These are phyloP conservation scores for Nesometra sesokonis DNA, from an alignment of 35 echinoderm and acorn worm genomes.

Conservation along the genomic window DNA sequence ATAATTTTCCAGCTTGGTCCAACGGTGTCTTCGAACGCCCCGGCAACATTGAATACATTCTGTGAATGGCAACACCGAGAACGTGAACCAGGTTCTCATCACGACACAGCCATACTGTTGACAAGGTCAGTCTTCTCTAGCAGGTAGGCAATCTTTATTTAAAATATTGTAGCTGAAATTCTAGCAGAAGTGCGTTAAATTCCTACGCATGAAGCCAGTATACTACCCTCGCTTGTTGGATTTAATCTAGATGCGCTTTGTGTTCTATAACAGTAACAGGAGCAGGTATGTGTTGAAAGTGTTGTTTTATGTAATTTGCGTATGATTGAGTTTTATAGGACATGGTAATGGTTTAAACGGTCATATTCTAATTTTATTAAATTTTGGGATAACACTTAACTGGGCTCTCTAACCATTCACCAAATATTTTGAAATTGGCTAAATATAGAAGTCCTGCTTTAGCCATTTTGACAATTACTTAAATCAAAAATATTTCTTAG, in stretches of 20 bases:
- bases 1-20: background rate
- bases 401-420: too few relatives aligned
- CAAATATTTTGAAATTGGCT: too few relatives aligned
- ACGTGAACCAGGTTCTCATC: background rate
- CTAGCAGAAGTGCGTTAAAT: background rate
- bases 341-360: too few relatives aligned
- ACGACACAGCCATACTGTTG: background rate
- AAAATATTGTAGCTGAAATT: background rate
- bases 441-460: too few relatives aligned
- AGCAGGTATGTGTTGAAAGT: background rate
- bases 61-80: background rate
- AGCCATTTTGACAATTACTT: too few relatives aligned
- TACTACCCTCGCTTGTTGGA: background rate
- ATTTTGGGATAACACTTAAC: too few relatives aligned
- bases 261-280: background rate
- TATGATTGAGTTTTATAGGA: too few relatives aligned
- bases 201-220: background rate
- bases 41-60: background rate
- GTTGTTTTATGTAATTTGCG: too few relatives aligned
- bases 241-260: background rate
- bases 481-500: too few relatives aligned
- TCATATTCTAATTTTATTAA: too few relatives aligned
- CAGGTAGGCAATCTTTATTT: background rate
- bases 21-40: background rate
- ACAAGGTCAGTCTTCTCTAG: background rate